A percentile compares a stretch with the other conserved stretches of the same genome.
These are phyloP conservation scores for Yasuhikotakia modesta DNA, from an alignment of 2,797 vertebrate species.

Conservation along the genomic window DNA sequence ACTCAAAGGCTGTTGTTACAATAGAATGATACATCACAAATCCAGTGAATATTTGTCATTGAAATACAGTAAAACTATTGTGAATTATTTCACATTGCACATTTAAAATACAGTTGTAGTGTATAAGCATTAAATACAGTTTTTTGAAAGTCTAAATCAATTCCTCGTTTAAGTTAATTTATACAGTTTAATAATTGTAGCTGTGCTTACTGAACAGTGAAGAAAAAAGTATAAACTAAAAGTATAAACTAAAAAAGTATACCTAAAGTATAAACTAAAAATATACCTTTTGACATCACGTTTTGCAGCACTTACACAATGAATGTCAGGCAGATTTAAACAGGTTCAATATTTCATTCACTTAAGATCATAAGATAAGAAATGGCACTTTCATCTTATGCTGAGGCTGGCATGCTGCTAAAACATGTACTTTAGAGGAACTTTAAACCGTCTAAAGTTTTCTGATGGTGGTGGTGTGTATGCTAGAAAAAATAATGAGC, in stretches of 20 bases:
- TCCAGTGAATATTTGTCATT: conserved; percentile 7
- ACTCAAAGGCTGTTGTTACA: conserved; percentile 40
- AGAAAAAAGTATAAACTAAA: conserved; percentile 1
- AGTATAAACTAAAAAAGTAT: too few species aligned
- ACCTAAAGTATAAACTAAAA: background rate
- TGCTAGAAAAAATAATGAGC: background rate
- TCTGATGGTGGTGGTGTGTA: background rate
- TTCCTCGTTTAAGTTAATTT: conserved; percentile 13
- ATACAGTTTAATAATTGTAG: conserved; percentile 3
- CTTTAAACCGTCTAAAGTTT: background rate
- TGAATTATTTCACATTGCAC: conserved; percentile 40
- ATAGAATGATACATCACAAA: conserved; percentile 35
- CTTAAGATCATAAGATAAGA: background rate
- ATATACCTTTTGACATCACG: conserved; percentile 26
- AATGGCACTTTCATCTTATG: background rate
- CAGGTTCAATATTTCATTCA: conserved; percentile 9
- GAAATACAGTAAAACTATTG: conserved; percentile 36
- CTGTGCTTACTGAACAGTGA: conserved; percentile 35
- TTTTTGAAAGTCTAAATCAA: conserved; percentile 1
- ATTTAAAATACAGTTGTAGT: conserved; percentile 34
- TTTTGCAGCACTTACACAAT: conserved; percentile 13
- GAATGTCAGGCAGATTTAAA: conserved; percentile 27
- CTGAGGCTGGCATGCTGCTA: background rate
- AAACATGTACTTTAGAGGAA: background rate
- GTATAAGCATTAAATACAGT: conserved; percentile 39